Base-by-base conservation (phyloP, 2,888 invertebrate species). In the Acrobasis consociella region DNA sequence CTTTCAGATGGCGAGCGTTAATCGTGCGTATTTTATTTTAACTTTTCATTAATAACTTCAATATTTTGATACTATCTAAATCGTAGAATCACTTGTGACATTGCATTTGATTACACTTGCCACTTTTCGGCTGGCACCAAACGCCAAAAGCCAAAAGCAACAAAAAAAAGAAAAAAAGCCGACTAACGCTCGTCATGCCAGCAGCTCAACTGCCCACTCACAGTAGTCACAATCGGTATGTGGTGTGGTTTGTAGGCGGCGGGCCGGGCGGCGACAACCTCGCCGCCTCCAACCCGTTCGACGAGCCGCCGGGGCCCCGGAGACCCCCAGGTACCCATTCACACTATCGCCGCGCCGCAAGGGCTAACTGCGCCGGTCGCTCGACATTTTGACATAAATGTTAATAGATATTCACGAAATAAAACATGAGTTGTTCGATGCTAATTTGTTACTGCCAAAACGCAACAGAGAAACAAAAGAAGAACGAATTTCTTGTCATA, bases 221-320 rank as follows among this genome's bases (percentile, higher is more conserved):
- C 56, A 49, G 62, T 55, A 49, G 62, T 62, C 31, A 55, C n/a
- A 16, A 52, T 3, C 56, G 65, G 64, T 64, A 72, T 64, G 73
- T 73, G 72, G 72, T 81, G 75, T 81, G 81, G 87, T 91, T 56
- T 88, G 87, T 91, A 91, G 91, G 91, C 90, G 91, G 89, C 80
- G 91, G 90, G 85, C 86, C 89, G 74, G 90, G 89, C 80, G 91
- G 87, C 76, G 96, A 96, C 94, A 96, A 96, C 93, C 95, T 96
- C 86, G 96, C 94, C 94, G 96, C 96, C 89, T 96, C 96, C 89
- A 96, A 96, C 94, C 97, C 96, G 76, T 96, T 97, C 94, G 96
- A 96, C 93, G 97, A 96, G 94, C 94, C 94, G 84, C 94, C 94
- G 82, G 91, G 91, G 86, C 91, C 91, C 68, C 79, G 91, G 76